Evolutionary conservation across 2,797 vertebrate genomes (phyloP).

Genomic region (Brachymystax lenok): DNA sequence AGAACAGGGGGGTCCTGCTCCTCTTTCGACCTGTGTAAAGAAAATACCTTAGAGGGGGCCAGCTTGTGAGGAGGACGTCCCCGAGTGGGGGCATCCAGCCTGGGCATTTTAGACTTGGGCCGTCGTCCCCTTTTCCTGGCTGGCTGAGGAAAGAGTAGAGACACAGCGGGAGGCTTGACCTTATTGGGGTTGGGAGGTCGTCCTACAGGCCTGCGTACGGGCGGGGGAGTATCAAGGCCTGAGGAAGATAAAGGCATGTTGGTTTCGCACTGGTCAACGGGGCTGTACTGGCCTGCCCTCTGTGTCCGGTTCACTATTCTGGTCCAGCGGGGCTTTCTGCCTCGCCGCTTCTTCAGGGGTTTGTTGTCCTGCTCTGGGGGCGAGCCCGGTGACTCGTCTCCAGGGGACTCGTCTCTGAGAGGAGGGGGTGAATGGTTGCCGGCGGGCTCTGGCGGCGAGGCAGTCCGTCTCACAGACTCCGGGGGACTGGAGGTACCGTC

Average conservation of each 20-base stretch:
- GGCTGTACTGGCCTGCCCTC: slow-evolving; percentile 59
- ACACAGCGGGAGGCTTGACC: slow-evolving; percentile 71
- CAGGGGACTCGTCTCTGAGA: slow-evolving; percentile 71
- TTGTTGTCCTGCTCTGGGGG: slow-evolving; percentile 83
- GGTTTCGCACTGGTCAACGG: slow-evolving; percentile 64
- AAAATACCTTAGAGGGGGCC: slow-evolving; percentile 90
- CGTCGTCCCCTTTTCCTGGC: slow-evolving; percentile 88
- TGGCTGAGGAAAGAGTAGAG: slow-evolving; percentile 70
- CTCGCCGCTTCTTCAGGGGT: slow-evolving; percentile 92
- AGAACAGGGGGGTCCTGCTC: slow-evolving; percentile 94
- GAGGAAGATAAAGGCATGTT: slow-evolving; percentile 58
- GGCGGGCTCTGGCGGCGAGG: slow-evolving; percentile 64
- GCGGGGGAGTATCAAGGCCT: slow-evolving; percentile 59
- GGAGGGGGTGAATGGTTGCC: slow-evolving; percentile 64
- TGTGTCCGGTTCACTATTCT: slow-evolving; percentile 81
- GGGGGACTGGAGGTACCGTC: slow-evolving; percentile 64
- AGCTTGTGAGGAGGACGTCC: slow-evolving; percentile 86
- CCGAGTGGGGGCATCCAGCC: slow-evolving; percentile 83
- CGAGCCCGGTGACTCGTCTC: slow-evolving; percentile 71
- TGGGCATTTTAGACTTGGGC: slow-evolving; percentile 93
- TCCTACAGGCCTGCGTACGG: slow-evolving; percentile 75
- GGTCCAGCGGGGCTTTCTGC: slow-evolving; percentile 90
- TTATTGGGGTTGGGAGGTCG: slow-evolving; percentile 79
- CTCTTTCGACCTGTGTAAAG: slow-evolving; percentile 90
- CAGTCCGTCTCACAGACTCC: slow-evolving; percentile 62